These are phyloP conservation scores for Hoplodrina blanda DNA, from an alignment of 2,888 invertebrate species.

Conservation along the genomic window DNA sequence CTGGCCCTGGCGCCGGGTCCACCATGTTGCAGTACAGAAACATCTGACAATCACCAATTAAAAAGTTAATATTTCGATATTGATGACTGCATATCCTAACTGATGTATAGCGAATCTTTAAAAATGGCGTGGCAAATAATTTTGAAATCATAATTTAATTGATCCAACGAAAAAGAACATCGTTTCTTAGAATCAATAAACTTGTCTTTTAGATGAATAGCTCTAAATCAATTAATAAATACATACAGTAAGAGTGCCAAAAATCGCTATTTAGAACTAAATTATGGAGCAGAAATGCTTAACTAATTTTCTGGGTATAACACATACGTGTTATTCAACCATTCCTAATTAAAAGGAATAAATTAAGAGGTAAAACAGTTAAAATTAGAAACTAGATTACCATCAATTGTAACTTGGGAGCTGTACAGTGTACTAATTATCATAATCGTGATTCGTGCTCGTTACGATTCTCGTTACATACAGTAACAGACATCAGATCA, in stretches of 20 bases:
- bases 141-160: neutral
- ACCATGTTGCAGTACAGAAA: constrained; percentile 63
- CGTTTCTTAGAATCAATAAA: neutral
- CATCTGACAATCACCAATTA: constrained; percentile 66
- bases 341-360: constrained; percentile 24
- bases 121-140: neutral
- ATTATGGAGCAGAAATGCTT: constrained; percentile 6
- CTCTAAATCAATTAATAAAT: neutral
- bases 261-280: constrained; percentile 22
- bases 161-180: neutral
- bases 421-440: constrained; percentile 34
- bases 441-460: constrained; percentile 30
- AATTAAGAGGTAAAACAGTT: constrained; percentile 16
- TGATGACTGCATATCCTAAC: constrained; percentile 30
- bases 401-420: constrained; percentile 13
- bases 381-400: constrained; percentile 25
- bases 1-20: constrained; percentile 58
- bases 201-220: neutral
- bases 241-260: neutral
- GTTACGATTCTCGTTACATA: constrained; percentile 21
- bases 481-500: constrained; percentile 3
- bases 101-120: constrained; percentile 11
- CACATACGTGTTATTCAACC: neutral
- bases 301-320: neutral
- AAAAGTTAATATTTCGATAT: constrained; percentile 60